Evolutionary conservation across 2,797 vertebrate genomes (phyloP), one percentile per base, ranked within the genome.

Genomic region (Hyperoplus lanceolatus): DNA sequence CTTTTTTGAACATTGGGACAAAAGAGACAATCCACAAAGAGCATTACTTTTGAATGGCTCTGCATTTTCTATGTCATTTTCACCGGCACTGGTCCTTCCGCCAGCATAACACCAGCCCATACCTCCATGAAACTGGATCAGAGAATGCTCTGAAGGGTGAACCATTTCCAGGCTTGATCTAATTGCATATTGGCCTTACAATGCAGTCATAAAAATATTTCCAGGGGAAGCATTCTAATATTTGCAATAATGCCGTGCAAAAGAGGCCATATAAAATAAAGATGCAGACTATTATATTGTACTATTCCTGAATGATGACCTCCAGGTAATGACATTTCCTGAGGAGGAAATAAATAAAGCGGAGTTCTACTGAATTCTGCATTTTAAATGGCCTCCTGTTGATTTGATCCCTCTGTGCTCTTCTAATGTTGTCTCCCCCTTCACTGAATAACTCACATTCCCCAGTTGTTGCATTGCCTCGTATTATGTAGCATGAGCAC

Each of bases 401-500:
- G 82, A 83, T 89, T 70, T 73, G 79, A 85, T 89, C 87, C 81
- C 75, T 68, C 80, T 82, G 63, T 72, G 83, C 79, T 83, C 75
- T 69, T 89, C 84, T 90, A 72, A 87, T 75, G 67, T 84, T 75
- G 87, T 86, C 91, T 78, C 80, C 84, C 69, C 82, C 87, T 79
- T 61, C 68, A 2, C 88, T 87, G 79, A 92, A 94, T 93, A 90
- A 93, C 80, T 93, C 50, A 15, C 84, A 93, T 93, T 94, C 93
- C 90, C 91, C 73, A 70, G 86, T 76, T 70, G 16, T 82, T 80
- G 86, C 89, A 85, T 86, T 72, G 82, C 89, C 83, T 84, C 57
- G 88, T 91, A 94, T 93, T 94, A 92, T 94, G 91, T 90, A 91
- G 92, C 91, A 90, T 89, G 91, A 93, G 89, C 83, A 84, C 87